These are phyloP conservation scores for Centroberyx gerrardi DNA, from an alignment of 2,797 vertebrate species.

Conservation along the genomic window DNA sequence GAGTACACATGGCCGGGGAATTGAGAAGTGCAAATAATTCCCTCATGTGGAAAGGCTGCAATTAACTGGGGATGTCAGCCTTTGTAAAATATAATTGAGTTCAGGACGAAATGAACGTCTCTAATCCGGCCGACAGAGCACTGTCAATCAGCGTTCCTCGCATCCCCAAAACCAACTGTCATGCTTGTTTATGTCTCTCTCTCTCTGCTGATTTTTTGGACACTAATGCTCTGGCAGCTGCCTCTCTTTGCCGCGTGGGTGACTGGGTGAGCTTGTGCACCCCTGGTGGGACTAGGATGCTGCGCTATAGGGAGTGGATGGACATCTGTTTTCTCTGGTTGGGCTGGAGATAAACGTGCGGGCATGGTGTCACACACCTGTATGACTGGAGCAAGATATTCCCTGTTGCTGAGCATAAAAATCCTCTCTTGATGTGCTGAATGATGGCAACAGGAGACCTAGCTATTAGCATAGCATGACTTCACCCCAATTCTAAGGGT, in stretches of 20 bases:
- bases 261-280: constrained; percentile 65
- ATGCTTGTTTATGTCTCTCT: constrained; percentile 83
- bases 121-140: constrained; percentile 86
- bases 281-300: constrained; percentile 54
- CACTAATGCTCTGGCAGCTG: constrained; percentile 80
- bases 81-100: constrained; percentile 91
- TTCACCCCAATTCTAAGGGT: constrained; percentile 73
- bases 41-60: constrained; percentile 88
- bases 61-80: constrained; percentile 90
- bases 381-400: constrained; percentile 60
- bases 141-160: constrained; percentile 85
- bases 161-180: constrained; percentile 82
- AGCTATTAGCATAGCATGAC: constrained; percentile 61
- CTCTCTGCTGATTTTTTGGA: constrained; percentile 74
- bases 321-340: constrained; percentile 75
- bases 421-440: constrained; percentile 34
- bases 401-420: constrained; percentile 56
- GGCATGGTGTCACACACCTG: constrained; percentile 72
- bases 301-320: constrained; percentile 48
- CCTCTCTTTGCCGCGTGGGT: constrained; percentile 74
- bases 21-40: constrained; percentile 89
- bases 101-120: constrained; percentile 87
- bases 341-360: constrained; percentile 64
- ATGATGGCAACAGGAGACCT: constrained; percentile 51
- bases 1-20: constrained; percentile 85